Evolutionary conservation across 2,797 vertebrate species (phyloP).

Genomic region (Pelochelys cantorii): DNA sequence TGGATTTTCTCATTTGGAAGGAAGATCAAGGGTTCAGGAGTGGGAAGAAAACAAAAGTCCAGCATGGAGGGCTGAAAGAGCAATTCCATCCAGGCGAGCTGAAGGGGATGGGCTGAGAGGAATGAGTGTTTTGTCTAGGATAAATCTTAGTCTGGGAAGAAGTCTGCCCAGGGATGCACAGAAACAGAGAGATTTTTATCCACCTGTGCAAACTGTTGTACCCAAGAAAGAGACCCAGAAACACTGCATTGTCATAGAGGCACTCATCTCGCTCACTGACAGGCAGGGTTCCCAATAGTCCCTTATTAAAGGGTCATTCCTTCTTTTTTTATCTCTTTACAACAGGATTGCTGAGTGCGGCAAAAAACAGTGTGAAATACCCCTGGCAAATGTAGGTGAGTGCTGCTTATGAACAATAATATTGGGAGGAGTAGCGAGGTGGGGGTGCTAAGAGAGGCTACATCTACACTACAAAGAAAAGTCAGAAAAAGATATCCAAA

Average conservation of each 20-base stretch:
- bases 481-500: too few relatives aligned
- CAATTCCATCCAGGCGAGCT: slow-evolving; percentile 44
- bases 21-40: slow-evolving; percentile 13
- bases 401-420: neutral
- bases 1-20: slow-evolving; percentile 43
- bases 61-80: slow-evolving; percentile 5
- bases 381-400: neutral
- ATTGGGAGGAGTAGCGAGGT: too few relatives aligned
- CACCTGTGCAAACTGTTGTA: neutral
- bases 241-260: neutral
- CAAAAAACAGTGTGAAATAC: neutral
- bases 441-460: too few relatives aligned
- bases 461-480: too few relatives aligned
- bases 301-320: neutral
- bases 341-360: neutral
- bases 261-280: neutral
- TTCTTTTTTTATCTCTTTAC: neutral
- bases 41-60: slow-evolving; percentile 6
- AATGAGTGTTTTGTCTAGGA: slow-evolving; percentile 21
- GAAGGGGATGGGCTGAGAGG: slow-evolving; percentile 4
- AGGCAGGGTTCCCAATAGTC: neutral
- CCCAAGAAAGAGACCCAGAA: neutral
- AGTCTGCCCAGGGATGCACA: neutral
- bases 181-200: neutral
- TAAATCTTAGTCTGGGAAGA: neutral